Base-by-base conservation (phyloP, 2,113 vertebrate genomes). In the Nettapus auritus region DNA sequence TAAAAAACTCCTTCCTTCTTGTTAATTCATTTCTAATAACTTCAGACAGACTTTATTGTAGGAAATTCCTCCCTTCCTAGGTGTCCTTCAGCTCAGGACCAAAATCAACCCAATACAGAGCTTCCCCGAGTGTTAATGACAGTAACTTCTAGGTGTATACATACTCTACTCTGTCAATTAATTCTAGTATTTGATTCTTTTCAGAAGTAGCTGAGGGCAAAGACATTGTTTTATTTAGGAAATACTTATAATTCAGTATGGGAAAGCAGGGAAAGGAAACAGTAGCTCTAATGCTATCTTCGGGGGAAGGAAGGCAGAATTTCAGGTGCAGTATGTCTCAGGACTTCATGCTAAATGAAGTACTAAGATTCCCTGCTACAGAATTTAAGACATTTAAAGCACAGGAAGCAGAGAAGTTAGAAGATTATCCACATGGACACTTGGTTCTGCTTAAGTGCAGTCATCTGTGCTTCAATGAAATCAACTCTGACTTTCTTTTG, bases 251-350 rank as follows among this genome's bases (percentile, higher is more conserved):
- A 29, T 69, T 84, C 22, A 62, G 23, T 17, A 16, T 9, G 13
- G 23, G 31, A 36, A 70, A 52, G 26, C 25, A 36, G n/a, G 62
- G 34, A 86, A 86, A 89, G 79, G 15, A 94, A 89, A 66, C 9
- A 66, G 2, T 15, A 36, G 48, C 11, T n/a, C 82, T 18, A 85
- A 34, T 71, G 71, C 34, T 57, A 2, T 40, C 57, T 57, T 56
- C 8, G 0, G 5, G 0, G 0, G 26, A 60, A 16, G 25, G 14
- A 83, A 8, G 28, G 21, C 29, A 87, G 38, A 76, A 76, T 34
- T 89, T 76, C 53, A 71, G 29, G 71, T 38, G 40, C 4, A 52
- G 81, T 3, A 44, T 23, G 6, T 63, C 74, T 25, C 11, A 62
- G 12, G 20, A 48, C 46, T 48, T 48, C 20, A 13, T 2, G 18